Base-by-base conservation (phyloP, 2,888 invertebrate genomes). In the Leptopilina syphax region DNA sequence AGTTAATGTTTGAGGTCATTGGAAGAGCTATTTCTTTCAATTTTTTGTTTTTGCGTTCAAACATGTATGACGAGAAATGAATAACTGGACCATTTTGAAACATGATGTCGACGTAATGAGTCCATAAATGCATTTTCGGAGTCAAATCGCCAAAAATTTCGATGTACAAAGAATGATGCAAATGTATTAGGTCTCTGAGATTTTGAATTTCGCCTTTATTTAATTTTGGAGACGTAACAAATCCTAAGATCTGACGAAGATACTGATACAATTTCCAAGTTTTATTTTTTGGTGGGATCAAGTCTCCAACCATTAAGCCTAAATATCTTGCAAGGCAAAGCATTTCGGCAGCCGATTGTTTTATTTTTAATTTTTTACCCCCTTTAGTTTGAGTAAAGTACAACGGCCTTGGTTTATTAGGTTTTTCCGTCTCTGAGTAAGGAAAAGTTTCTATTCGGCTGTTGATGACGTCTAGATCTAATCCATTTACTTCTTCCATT, bases 181-280 rank as follows among this genome's bases (percentile, higher is more conserved):
- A 76, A 68, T 65, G 47, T 0, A 84, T 81, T 0, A 81, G 57
- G 0, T 78, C 4, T 76, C 68, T 65, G 24, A 84, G 65, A 65
- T 10, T 10, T 13, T 44, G 63, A 1, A 80, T 24, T 63, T 81
- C 80, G 8, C 81, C 57, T 66, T 76, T 44, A 41, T 77, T 65
- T 68, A 65, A 81, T 47, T 76, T 57, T 13, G 27, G 27, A 27
- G 79, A 76, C 60, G 77, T 80, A n/a, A n/a, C n/a, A n/a, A n/a
- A n/a, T n/a, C n/a, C n/a, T n/a, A n/a, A n/a, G n/a, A n/a, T n/a
- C n/a, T n/a, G n/a, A n/a, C n/a, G n/a, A n/a, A n/a, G n/a, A n/a
- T n/a, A n/a, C n/a, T n/a, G n/a, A n/a, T 82, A 41, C 44, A 82
- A 77, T 1, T 67, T 80, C 83, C 82, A 84, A 47, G 79, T 10